Evolutionary conservation across 2,797 vertebrate genomes (phyloP).

Genomic region (Yasuhikotakia modesta): DNA sequence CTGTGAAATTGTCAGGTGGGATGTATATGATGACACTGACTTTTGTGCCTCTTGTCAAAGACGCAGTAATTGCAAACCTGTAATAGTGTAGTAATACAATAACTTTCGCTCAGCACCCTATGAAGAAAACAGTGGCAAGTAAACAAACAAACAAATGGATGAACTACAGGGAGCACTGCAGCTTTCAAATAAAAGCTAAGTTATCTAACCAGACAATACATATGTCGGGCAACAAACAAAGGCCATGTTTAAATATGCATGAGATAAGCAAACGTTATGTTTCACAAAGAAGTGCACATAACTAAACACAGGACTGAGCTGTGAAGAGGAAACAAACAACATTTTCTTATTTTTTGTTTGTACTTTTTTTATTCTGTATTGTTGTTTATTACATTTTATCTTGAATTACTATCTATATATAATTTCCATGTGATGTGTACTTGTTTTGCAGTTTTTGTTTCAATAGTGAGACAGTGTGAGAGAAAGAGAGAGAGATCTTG

Average conservation of each 20-base stretch:
- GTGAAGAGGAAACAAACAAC: constrained; percentile 34
- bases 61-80: constrained; percentile 45
- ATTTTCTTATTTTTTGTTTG: neutral
- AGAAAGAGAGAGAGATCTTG: neutral
- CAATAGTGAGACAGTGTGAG: neutral
- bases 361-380: neutral
- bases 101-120: constrained; percentile 30
- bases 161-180: constrained; percentile 62
- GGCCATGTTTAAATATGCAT: constrained; percentile 83
- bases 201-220: constrained; percentile 76
- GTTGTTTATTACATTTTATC: neutral
- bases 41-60: constrained; percentile 32
- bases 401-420: neutral
- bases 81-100: constrained; percentile 24
- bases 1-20: constrained; percentile 55
- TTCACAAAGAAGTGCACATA: constrained; percentile 74
- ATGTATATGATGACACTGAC: constrained; percentile 37
- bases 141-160: constrained; percentile 35
- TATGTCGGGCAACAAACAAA: constrained; percentile 73
- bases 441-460: neutral
- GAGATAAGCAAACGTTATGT: constrained; percentile 80
- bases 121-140: neutral
- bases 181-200: constrained; percentile 70
- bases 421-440: neutral
- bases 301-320: constrained; percentile 66